These are phyloP conservation scores for Lepidothrix coronata DNA, from an alignment of 2,113 vertebrate species.

Conservation along the genomic window DNA sequence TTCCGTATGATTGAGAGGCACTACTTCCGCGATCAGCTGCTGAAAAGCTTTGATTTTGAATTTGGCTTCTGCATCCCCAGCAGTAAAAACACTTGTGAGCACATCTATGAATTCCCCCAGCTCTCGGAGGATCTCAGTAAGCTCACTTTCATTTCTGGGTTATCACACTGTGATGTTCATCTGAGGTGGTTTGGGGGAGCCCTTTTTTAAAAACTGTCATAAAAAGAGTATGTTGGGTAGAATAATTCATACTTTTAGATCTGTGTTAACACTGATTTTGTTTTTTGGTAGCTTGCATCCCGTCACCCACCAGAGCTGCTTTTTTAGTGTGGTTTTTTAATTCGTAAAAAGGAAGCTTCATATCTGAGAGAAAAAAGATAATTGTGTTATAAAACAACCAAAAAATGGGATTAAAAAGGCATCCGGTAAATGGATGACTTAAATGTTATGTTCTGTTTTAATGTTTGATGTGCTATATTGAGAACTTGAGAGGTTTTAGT, in stretches of 20 bases:
- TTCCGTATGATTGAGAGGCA: constrained; percentile 99
- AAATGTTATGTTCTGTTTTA: neutral
- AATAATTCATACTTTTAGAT: neutral
- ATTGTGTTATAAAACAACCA: neutral
- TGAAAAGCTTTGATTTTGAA: constrained; percentile 98
- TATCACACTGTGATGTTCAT: neutral
- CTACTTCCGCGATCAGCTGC: constrained; percentile 92
- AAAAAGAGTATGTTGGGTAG: neutral
- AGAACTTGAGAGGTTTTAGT: neutral
- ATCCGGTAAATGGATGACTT: neutral
- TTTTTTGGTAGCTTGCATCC: neutral
- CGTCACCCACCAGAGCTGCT: neutral
- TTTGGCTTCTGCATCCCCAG: constrained; percentile 99
- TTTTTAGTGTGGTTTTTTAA: neutral
- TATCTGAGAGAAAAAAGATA: neutral
- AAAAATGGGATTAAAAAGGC: neutral
- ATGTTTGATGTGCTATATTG: neutral
- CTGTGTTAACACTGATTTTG: neutral
- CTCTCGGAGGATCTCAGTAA: constrained; percentile 96
- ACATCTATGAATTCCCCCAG: constrained; percentile 97
- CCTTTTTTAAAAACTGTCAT: neutral
- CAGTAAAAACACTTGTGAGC: constrained; percentile 98
- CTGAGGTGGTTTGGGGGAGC: neutral
- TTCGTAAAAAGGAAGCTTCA: neutral
- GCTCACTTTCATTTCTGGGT: constrained; percentile 21